A percentile compares a stretch with the other conserved stretches of the same genome.
Conservation (phyloP, 2,888 invertebrate genomes). For the Homarus gammarus region DNA sequence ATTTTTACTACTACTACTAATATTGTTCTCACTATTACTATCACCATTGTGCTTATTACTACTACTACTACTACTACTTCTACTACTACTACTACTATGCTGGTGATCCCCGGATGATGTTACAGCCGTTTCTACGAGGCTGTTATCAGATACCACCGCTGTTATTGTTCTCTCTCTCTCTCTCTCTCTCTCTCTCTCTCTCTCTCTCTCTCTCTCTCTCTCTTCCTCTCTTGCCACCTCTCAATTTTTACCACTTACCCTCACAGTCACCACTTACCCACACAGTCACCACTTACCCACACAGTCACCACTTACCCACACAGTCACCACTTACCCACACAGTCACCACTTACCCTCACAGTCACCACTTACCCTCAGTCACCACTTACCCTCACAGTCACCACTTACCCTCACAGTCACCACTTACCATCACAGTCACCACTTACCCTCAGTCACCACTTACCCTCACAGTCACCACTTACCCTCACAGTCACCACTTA, state of each 20-base stretch:
- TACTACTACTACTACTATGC: no score
- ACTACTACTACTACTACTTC: no score
- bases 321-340: not conserved
- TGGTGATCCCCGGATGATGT: no score
- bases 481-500: not conserved
- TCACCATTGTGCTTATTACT: no score
- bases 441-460: not conserved
- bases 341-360: not conserved
- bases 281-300: conserved; percentile 5
- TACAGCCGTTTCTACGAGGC: no score
- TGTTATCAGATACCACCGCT: no score
- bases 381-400: no score
- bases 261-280: no score
- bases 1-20: no score
- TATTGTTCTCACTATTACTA: not conserved
- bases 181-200: conserved; percentile 43
- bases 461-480: not conserved
- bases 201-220: conserved; percentile 43
- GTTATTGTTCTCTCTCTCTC: conserved; percentile 39
- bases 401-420: not conserved
- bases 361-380: not conserved
- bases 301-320: conserved; percentile 6
- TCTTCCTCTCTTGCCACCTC: conserved; percentile 36
- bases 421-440: not conserved
- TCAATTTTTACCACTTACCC: not conserved